These are phyloP conservation scores for Ectropis crepuscularia DNA, from an alignment of 2,888 invertebrate genomes.

Conservation along the genomic window DNA sequence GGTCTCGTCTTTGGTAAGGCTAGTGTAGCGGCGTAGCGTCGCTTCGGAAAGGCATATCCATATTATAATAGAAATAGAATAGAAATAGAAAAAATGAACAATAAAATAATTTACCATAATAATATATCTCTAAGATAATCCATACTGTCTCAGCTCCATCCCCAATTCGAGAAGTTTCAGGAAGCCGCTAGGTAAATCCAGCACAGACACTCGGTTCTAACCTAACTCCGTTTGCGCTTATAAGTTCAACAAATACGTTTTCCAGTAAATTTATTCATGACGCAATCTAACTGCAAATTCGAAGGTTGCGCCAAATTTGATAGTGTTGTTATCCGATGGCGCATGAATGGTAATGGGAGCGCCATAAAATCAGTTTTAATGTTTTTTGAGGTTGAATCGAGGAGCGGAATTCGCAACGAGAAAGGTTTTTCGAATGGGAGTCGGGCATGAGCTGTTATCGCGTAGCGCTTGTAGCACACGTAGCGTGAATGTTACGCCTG, in stretches of 20 bases:
- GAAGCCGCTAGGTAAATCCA: constrained; percentile 20
- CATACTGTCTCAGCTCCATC: constrained; percentile 10
- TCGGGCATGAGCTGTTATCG: too few species aligned
- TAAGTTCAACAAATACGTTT: constrained; percentile 41
- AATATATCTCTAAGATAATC: too few species aligned
- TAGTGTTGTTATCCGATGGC: constrained; percentile 29
- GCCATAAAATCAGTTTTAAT: constrained; percentile 29
- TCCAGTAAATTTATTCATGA: constrained; percentile 45
- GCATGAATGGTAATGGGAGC: constrained; percentile 27
- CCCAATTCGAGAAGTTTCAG: constrained; percentile 4
- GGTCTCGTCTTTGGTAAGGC: too few species aligned
- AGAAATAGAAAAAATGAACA: too few species aligned
- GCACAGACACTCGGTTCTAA: constrained; percentile 19
- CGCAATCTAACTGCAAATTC: constrained; percentile 47
- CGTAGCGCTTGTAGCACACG: too few species aligned
- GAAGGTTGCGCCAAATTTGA: constrained; percentile 38
- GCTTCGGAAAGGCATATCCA: too few species aligned
- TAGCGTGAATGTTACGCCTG: too few species aligned
- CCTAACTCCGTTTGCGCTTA: constrained; percentile 35
- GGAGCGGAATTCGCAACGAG: constrained; percentile 1
- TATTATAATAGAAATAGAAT: too few species aligned
- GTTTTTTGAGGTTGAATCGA: constrained; percentile 18
- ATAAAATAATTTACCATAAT: too few species aligned
- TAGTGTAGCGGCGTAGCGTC: too few species aligned
- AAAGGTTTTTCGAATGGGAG: background rate